A percentile compares a stretch with the other conserved stretches of the same genome.
These are phyloP conservation scores for Geotrupes spiniger DNA, from an alignment of 2,888 invertebrate species.

Conservation along the genomic window DNA sequence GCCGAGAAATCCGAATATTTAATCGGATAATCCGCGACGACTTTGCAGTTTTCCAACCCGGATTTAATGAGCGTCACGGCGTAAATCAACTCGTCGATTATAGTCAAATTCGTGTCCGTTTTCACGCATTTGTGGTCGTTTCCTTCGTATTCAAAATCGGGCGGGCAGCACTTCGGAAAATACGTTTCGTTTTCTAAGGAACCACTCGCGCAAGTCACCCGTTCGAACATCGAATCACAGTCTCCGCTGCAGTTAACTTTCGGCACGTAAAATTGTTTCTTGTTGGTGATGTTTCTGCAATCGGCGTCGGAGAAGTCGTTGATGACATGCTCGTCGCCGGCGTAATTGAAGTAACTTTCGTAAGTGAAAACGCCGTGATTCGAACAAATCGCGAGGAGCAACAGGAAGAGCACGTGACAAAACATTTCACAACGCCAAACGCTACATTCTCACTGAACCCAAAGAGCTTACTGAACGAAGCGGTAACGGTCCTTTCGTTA, in stretches of 20 bases:
- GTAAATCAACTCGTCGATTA: slow-evolving; percentile 14
- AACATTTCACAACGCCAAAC: background rate
- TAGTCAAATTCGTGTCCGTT: slow-evolving; percentile 2
- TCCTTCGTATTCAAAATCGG: slow-evolving; percentile 22
- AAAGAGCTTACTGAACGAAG: background rate
- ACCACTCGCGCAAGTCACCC: background rate
- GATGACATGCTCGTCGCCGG: background rate
- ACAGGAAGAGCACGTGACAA: background rate
- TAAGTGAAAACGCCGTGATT: background rate
- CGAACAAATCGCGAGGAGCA: background rate
- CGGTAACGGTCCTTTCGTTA: no score
- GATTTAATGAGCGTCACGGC: slow-evolving; percentile 29
- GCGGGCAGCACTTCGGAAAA: slow-evolving; percentile 28
- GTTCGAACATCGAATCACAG: background rate
- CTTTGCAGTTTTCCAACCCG: slow-evolving; percentile 34
- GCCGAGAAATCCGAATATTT: background rate
- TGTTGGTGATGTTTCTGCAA: background rate
- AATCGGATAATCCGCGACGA: slow-evolving; percentile 30
- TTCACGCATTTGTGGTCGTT: slow-evolving; percentile 21
- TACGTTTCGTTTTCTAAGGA: slow-evolving; percentile 7
- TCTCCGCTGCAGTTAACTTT: background rate
- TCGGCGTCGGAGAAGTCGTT: background rate
- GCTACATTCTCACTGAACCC: slow-evolving; percentile 3
- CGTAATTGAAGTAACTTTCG: slow-evolving; percentile 1
- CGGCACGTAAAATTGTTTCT: background rate